Evolutionary conservation across 2,113 vertebrate genomes (phyloP), one percentile per base, ranked within the genome.

Genomic region (Microtus ochrogaster): DNA sequence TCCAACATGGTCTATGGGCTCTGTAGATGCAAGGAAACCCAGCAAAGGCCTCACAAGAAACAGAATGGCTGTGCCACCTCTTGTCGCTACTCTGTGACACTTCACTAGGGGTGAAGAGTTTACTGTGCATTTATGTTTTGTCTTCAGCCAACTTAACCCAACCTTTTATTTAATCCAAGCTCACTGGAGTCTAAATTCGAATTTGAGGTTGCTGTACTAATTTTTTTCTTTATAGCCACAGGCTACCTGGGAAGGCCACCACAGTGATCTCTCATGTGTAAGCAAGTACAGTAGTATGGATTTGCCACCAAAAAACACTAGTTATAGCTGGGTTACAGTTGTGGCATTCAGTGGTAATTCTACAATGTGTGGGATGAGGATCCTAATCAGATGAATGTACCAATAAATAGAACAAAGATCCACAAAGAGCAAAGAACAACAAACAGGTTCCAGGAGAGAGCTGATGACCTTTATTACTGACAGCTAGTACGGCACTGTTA

Each of bases 121-220:
- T 70, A 28, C 12, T n/a, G 36, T 77, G 44, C 19, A 49, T 73
- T 73, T 83, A 14, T 19, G 44, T 77, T 41, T 91, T 68, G 86
- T 36, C 49, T n/a, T 92, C 63, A 74, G 41, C 21, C 83, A 92
- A 72, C 49, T 88, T 76, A 97, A 68, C 17, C 76, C 77, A 88
- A 92, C 9, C 95, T 61, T 77, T 41, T 65, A 85, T 77, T 65
- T 83, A 83, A 76, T 65, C 41, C n/a, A 73, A 52, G 65, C 11
- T 66, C 79, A 65, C 3, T 41, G 22, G 36, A 47, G 16, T 44
- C 49, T 55, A 66, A 63, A 30, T 93, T 78, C 70, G 81, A 93
- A 89, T 83, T 28, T 83, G 61, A 49, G 24, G 9, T 55, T 36
- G 21, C 30, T 3, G 36, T 24, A 55, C 5, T 33, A 24, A 61